Base-by-base conservation (phyloP, 2,113 vertebrate genomes). In the Pica pica region DNA sequence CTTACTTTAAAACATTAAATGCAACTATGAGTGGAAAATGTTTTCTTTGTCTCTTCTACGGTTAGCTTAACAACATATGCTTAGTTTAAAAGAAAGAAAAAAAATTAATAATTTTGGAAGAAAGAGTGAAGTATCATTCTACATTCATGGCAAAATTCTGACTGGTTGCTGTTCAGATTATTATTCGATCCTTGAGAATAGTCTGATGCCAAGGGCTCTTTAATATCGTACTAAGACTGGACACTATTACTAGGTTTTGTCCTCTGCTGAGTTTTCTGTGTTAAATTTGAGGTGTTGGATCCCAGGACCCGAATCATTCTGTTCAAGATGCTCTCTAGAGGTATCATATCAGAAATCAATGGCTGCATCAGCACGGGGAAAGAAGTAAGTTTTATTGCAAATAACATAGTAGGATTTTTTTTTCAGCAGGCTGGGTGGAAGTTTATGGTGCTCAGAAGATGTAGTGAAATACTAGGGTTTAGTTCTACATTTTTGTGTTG, bases 321-420 rank as follows among this genome's bases (percentile, higher is more conserved):
- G 19, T 99, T 99, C 95, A 99, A 99, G 98, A 99, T 99, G 99
- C 96, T 99, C 49, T 99, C 96, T 59, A 98, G 99, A 96, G 99
- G 98, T 18, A 61, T 99, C 63, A 99, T 99, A 96, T 96, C 98
- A 8, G 98, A 99, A 87, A 99, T 99, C 94, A 98, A 99, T n/a
- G 99, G 99, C 94, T 99, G 99, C 91, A 99, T 99, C 96, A 99
- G 99, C 96, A 99, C 99, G 0, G 99, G 99, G 35, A 99, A 99
- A 91, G 99, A 99, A 97, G 99, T 99, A 91, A 97, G 97, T 94
- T 95, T 76, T 75, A 49, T 57, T 85, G 41, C 33, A 63, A 70
- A 28, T 84, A 20, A 21, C 18, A 1, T 39, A 16, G 19, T 46
- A 31, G 33, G 10, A 14, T 41, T 57, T 46, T 61, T 82, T 74